phyloP scores from a whole-genome alignment of 2,888 invertebrate species.

The Ichneumon xanthorius region DNA sequence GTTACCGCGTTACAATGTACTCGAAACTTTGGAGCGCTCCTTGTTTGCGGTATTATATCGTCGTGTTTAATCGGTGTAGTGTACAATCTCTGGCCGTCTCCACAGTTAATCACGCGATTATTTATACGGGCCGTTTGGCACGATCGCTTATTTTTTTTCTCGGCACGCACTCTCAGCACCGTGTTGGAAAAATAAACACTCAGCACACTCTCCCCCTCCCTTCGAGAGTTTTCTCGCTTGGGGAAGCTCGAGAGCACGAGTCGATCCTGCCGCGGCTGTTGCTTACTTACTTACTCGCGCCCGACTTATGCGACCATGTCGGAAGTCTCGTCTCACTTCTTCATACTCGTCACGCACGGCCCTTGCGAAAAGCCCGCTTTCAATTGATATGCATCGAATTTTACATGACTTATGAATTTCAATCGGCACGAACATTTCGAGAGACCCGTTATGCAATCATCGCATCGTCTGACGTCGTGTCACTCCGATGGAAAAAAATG shows the following conservation, averaged over 20 bases:
- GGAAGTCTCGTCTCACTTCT: conserved; percentile 21
- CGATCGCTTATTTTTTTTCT: conserved; percentile 40
- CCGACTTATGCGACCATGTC: conserved; percentile 1
- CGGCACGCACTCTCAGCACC: conserved; percentile 48
- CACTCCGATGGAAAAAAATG: not conserved
- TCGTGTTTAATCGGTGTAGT: conserved; percentile 43
- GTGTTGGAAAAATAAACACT: conserved; percentile 12
- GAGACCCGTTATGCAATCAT: not conserved
- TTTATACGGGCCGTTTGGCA: conserved; percentile 55
- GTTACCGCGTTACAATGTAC: no score
- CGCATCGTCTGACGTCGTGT: not conserved
- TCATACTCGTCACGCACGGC: conserved; percentile 48
- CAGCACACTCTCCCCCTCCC: not conserved
- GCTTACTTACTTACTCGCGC: conserved; percentile 1
- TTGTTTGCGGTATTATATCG: conserved; percentile 25
- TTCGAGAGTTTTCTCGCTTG: conserved; percentile 21
- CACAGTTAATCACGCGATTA: conserved; percentile 63
- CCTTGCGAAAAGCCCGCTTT: not conserved
- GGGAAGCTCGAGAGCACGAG: conserved; percentile 30
- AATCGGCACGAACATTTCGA: not conserved
- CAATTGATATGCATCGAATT: conserved; percentile 35
- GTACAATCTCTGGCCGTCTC: conserved; percentile 24
- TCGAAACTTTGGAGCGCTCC: conserved; percentile 3
- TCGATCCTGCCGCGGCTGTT: conserved; percentile 40
- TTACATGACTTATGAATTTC: conserved; percentile 34